Conservation (phyloP, 2,797 vertebrate genomes). For the Lates japonicus region DNA sequence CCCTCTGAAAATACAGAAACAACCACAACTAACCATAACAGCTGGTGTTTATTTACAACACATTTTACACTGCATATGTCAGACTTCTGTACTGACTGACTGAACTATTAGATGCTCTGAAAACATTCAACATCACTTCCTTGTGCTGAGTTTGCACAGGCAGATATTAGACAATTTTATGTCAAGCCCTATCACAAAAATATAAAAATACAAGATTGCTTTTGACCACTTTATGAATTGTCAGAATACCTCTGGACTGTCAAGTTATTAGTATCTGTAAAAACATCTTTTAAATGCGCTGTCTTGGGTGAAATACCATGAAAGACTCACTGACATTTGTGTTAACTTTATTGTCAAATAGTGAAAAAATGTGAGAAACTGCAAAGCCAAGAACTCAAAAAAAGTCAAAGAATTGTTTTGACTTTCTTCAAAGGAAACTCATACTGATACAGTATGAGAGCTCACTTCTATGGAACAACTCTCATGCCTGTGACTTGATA, state of each 20-base stretch:
- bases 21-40: background rate
- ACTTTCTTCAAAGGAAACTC: conserved; percentile 55
- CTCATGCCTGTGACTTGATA: conserved; percentile 34
- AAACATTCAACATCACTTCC: background rate
- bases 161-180: background rate
- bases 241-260: background rate
- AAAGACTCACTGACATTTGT: conserved; percentile 33
- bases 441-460: conserved; percentile 40
- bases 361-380: conserved; percentile 26
- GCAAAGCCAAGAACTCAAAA: conserved; percentile 25
- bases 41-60: conserved; percentile 37
- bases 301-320: background rate
- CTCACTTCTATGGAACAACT: conserved; percentile 32
- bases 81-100: conserved; percentile 8
- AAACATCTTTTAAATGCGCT: conserved; percentile 7
- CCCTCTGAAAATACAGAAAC: conserved; percentile 11
- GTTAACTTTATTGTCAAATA: conserved; percentile 44
- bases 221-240: conserved; percentile 10
- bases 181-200: background rate
- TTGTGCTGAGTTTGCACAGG: background rate
- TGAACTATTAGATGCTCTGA: background rate
- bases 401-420: conserved; percentile 35
- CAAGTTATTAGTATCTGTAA: background rate
- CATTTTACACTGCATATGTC: conserved; percentile 25
- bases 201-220: background rate